Conservation (phyloP, 2,797 vertebrate genomes). For the Falco peregrinus region DNA sequence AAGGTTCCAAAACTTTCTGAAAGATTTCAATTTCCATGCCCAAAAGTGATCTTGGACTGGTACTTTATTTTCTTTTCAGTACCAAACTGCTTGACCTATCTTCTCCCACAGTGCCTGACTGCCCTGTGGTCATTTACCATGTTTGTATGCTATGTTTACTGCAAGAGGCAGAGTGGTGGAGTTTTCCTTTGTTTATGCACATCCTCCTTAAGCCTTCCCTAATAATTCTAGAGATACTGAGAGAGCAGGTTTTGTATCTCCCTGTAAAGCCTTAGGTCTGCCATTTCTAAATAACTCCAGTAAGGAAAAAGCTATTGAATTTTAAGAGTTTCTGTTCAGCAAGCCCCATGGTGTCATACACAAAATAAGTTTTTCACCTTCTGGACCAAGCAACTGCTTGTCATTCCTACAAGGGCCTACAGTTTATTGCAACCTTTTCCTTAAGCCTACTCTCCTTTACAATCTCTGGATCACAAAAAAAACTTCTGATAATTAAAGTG, state of each 20-base stretch:
- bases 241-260: not conserved
- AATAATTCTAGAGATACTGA: not conserved
- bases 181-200: not conserved
- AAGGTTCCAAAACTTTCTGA: not conserved
- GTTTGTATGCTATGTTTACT: not conserved
- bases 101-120: not conserved
- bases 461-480: not conserved
- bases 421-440: not conserved
- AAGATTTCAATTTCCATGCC: not conserved
- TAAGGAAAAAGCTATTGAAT: not conserved
- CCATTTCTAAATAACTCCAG: not conserved
- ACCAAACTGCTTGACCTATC: not conserved
- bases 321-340: not conserved
- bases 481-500: not conserved
- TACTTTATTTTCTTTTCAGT: not conserved
- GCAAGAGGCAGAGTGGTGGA: not conserved
- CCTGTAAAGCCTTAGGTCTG: not conserved
- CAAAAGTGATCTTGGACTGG: not conserved
- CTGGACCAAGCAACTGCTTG: not conserved
- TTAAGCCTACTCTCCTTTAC: not conserved
- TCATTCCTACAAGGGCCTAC: not conserved
- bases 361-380: not conserved
- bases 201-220: not conserved
- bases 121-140: not conserved
- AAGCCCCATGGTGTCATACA: not conserved